Evolutionary conservation across 2,113 vertebrate species (phyloP).

Genomic region (Chunga burmeisteri): DNA sequence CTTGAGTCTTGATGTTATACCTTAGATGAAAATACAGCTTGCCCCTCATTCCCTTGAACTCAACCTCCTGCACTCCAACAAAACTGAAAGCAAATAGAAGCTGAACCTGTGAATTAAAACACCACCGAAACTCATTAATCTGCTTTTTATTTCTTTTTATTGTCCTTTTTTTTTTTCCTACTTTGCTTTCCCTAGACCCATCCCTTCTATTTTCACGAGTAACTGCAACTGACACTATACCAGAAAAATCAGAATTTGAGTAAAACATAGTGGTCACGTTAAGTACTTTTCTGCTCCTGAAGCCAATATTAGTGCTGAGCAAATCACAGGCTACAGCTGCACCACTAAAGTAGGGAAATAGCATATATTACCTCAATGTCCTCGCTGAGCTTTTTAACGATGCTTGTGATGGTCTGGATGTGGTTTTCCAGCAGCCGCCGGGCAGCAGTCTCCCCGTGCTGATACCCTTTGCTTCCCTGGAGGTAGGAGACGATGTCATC

Average conservation of each 20-base stretch:
- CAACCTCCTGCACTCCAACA: background rate
- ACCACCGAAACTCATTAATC: background rate
- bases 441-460: conserved; percentile 68
- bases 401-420: conserved; percentile 79
- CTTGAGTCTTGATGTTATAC: background rate
- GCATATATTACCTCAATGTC: conserved; percentile 73
- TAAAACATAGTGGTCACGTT: background rate
- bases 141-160: background rate
- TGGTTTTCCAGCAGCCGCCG: conserved; percentile 80
- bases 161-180: background rate
- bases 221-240: background rate
- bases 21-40: background rate
- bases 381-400: conserved; percentile 81
- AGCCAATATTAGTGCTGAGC: background rate
- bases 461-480: conserved; percentile 57
- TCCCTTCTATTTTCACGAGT: background rate
- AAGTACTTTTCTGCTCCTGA: background rate
- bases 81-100: background rate
- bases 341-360: background rate
- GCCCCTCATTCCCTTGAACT: background rate
- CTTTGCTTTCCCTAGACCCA: background rate
- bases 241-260: background rate
- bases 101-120: background rate
- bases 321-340: background rate
- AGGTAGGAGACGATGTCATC: conserved; percentile 75